phyloP scores from a whole-genome alignment of 2,888 invertebrate species.

The Cataglyphis livida region DNA sequence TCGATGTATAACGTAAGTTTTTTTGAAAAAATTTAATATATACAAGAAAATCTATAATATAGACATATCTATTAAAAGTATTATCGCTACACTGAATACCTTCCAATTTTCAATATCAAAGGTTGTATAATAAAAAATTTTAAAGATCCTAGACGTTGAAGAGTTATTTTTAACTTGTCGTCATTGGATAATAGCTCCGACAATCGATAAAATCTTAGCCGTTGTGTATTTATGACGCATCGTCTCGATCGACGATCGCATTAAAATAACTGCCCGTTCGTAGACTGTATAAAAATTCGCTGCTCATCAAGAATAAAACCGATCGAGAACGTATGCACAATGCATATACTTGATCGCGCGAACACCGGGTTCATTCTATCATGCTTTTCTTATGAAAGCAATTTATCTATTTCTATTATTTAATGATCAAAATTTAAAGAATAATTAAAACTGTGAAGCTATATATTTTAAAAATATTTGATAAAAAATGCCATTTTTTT shows the following conservation, averaged over 20 bases:
- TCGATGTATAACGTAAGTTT: not conserved
- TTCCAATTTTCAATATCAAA: not conserved
- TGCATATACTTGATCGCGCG: not conserved
- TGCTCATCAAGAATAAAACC: constrained; percentile 41
- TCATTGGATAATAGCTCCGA: constrained; percentile 37
- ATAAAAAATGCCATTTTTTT: not conserved
- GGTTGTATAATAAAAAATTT: not conserved
- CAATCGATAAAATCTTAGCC: constrained; percentile 45
- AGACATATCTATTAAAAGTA: not conserved
- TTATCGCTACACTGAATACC: not conserved
- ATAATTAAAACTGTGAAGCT: not conserved
- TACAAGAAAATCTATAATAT: not conserved
- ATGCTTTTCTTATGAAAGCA: not conserved
- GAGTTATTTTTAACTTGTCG: constrained; percentile 31
- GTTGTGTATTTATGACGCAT: constrained; percentile 52
- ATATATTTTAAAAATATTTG: not conserved
- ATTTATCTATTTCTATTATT: not conserved
- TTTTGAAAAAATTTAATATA: not conserved
- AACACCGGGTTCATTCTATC: constrained; percentile 5
- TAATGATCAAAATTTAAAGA: not conserved
- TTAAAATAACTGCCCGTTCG: constrained; percentile 46
- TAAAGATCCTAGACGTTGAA: not conserved
- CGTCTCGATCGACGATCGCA: constrained; percentile 52
- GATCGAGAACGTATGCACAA: constrained; percentile 14
- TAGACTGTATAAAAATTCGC: constrained; percentile 35